phyloP scores from a whole-genome alignment of 23 tunicate species.

The Aplidium turbinatum region DNA sequence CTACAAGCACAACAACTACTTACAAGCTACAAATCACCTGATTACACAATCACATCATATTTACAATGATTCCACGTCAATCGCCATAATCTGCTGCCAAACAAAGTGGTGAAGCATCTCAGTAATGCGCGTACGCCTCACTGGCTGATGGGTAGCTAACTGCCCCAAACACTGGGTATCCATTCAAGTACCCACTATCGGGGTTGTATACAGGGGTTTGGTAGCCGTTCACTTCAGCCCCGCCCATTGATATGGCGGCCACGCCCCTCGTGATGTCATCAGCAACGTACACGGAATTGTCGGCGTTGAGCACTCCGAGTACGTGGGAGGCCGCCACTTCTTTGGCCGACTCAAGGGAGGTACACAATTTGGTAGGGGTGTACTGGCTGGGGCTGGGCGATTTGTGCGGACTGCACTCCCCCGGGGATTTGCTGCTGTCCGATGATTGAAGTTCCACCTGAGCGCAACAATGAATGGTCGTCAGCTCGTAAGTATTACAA shows the following conservation, averaged over 20 bases:
- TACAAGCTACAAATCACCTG: no score
- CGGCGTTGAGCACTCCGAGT: conserved; percentile 25
- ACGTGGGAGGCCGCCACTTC: conserved; percentile 90
- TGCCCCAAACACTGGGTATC: conserved; percentile 7
- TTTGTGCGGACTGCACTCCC: conserved; percentile 39
- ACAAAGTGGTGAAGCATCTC: no score
- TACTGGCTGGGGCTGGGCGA: conserved; percentile 52
- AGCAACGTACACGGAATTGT: conserved; percentile 37
- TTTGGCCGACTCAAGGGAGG: conserved; percentile 88
- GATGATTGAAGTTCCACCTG: conserved; percentile 81
- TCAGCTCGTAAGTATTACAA: no score
- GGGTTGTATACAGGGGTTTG: conserved; percentile 25
- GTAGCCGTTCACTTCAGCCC: conserved; percentile 36
- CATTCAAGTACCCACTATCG: neutral
- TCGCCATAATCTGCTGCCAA: no score
- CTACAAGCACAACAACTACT: no score
- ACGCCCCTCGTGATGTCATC: conserved; percentile 42
- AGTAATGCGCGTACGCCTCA: conserved; percentile 1
- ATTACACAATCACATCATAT: no score
- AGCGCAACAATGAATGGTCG: no score
- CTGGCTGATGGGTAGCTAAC: neutral
- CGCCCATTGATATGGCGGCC: conserved; percentile 23
- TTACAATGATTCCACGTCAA: no score
- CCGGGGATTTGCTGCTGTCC: conserved; percentile 64
- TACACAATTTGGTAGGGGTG: conserved; percentile 99